Base-by-base conservation (phyloP, 2,888 invertebrate species). In the Rapana venosa region DNA sequence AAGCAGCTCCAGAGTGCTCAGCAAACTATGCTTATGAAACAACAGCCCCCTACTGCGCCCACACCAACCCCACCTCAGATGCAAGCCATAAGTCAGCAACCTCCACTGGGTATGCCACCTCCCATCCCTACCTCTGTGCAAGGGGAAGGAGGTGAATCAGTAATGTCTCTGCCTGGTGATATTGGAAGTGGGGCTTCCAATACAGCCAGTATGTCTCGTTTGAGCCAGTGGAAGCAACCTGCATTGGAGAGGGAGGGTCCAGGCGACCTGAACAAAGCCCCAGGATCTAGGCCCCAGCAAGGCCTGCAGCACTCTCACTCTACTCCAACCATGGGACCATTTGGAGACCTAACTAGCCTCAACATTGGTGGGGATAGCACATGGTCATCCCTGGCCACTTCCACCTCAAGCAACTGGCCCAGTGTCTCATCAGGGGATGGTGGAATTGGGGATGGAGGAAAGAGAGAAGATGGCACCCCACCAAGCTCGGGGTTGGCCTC, bases 181-280 rank as follows among this genome's bases (percentile, higher is more conserved):
- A 47, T 85, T 30, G 77, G 22, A 22, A 32, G 77, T 56, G 70
- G 66, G 11, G 30, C 35, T 2, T 22, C 61, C 17, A 90, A 66
- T 88, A 81, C 89, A 17, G 88, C 91, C 30, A 90, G 87, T 35
- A 91, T 90, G 91, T 91, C 91, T 26, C 88, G 90, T 22, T 93
- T 90, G 90, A 91, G 88, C 66, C 98, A 98, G 96, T 99, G 98
- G 98, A 98, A 98, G 97, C 97, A 98, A 96, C 98, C 98, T 35
- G 93, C 94, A 17, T 93, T 94, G 22, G 96, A 95, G 89, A 95
- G 95, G 92, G 95, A 95, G 85, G 92, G 91, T 90, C 90, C 87
- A 87, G 90, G 89, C 85, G 90, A 90, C 81, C 91, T 94, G 89
- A 94, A 94, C 92, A 95, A 94, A 92, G 95, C 94, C 70, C 94